These are phyloP conservation scores for Ametastegia equiseti DNA, from an alignment of 2,888 invertebrate species.

Conservation along the genomic window DNA sequence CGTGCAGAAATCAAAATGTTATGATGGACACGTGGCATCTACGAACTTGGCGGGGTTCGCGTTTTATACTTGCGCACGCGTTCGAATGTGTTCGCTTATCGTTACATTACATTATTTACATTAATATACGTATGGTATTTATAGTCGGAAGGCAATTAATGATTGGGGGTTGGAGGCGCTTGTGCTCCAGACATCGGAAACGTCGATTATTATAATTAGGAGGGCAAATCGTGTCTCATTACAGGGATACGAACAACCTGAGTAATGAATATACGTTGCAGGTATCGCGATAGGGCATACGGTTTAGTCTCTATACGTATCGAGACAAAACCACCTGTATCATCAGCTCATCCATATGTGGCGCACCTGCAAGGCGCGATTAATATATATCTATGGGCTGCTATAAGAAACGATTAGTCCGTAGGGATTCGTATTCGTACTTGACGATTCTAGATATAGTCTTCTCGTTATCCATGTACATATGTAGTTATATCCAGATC, in stretches of 20 bases:
- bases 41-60: not conserved
- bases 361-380: not conserved
- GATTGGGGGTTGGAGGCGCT: not conserved
- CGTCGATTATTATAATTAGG: not conserved
- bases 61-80: not conserved
- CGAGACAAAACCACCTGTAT: constrained; percentile 32
- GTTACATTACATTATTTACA: not conserved
- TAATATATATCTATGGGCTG: not conserved
- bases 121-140: not conserved
- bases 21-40: constrained; percentile 28
- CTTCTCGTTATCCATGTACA: not conserved
- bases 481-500: not conserved
- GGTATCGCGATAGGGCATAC: not conserved
- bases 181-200: not conserved
- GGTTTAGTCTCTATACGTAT: not conserved
- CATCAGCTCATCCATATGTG: constrained; percentile 37
- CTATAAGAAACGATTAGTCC: constrained; percentile 11
- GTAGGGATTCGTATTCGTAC: not conserved
- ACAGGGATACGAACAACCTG: not conserved
- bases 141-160: not conserved
- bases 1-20: constrained; percentile 4
- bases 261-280: not conserved
- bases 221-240: not conserved
- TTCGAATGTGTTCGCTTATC: not conserved
- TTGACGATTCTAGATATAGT: not conserved